Base-by-base conservation (phyloP, 2,113 vertebrate genomes). In the Brienomyrus longianalis region DNA sequence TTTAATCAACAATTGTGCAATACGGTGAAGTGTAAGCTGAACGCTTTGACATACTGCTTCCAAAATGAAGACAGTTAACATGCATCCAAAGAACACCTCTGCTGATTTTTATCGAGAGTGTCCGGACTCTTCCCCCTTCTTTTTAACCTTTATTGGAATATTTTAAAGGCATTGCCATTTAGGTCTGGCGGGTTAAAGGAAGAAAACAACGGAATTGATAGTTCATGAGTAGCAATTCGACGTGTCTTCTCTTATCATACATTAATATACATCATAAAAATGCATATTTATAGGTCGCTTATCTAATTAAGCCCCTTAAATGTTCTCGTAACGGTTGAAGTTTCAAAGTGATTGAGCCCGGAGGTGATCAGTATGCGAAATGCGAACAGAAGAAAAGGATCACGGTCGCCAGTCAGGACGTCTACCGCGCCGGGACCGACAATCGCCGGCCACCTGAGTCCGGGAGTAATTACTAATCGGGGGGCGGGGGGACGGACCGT, bases 201-300 rank as follows among this genome's bases (percentile, higher is more conserved):
- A 13, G 62, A 70, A 70, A 70, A 70, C 62, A 70, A 31, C 62
- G 3, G 10, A 21, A 70, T 13, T 70, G 62, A 70, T 9, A 31
- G 27, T 27, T 70, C 62, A 70, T 11, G 62, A 70, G 54, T 21
- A 56, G 35, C 74, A 27, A 19, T 35, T 15, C 35, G 74, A 43
- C 35, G 74, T 43, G 31, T 35, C 74, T 39, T 31, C 70, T 39
- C 70, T 80, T 80, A 80, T 80, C 35, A 80, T 43, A 43, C 62
- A 70, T 70, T 70, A 70, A 70, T 70, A 70, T 70, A 70, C 62
- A 70, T 70, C 62, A 70, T 70, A 80, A 39, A 80, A 80, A 80
- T 80, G 35, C 31, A 80, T 80, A 80, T 80, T 80, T 80, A 80
- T 80, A 80, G 74, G 74, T 80, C 31, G 74, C 74, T 80, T 80